These are phyloP conservation scores for Xylota sylvarum DNA, from an alignment of 2,888 invertebrate species.

Conservation along the genomic window DNA sequence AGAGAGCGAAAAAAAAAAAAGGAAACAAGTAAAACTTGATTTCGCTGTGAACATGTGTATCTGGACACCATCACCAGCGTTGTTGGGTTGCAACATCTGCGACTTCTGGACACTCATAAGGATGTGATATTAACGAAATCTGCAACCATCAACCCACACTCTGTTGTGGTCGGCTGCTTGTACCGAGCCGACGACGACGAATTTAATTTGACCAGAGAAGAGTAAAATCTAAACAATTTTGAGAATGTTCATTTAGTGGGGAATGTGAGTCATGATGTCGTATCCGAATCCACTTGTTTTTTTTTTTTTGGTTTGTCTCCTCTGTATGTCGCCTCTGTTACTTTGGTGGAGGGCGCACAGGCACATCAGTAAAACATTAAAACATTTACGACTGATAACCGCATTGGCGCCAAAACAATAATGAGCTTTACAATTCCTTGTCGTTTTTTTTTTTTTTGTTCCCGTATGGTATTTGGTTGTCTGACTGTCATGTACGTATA, in stretches of 20 bases:
- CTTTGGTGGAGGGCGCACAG: conserved; percentile 45
- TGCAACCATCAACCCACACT: conserved; percentile 68
- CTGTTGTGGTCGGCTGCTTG: no score
- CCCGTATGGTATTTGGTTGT: conserved; percentile 56
- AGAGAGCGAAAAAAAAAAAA: conserved; percentile 10
- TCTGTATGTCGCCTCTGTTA: conserved; percentile 24
- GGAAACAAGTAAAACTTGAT: conserved; percentile 55
- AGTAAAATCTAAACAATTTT: conserved; percentile 69
- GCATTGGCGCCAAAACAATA: conserved; percentile 79
- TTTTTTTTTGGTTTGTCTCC: conserved; percentile 5
- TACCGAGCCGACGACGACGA: conserved; percentile 14
- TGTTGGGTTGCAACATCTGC: conserved; percentile 61
- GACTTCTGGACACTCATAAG: conserved; percentile 51
- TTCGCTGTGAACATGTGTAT: conserved; percentile 66
- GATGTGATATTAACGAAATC: conserved; percentile 62
- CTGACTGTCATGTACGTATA: conserved; percentile 67
- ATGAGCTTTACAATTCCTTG: conserved; percentile 71
- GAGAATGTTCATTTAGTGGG: conserved; percentile 71
- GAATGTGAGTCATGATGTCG: conserved; percentile 74
- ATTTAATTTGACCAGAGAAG: conserved; percentile 25
- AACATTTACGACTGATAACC: conserved; percentile 79
- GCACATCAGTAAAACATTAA: conserved; percentile 76
- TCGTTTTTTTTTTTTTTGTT: conserved; percentile 12
- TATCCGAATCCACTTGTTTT: conserved; percentile 41
- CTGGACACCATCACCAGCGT: conserved; percentile 47